These are phyloP conservation scores for Athrips mouffetella DNA, from an alignment of 2,888 invertebrate species.

Conservation along the genomic window DNA sequence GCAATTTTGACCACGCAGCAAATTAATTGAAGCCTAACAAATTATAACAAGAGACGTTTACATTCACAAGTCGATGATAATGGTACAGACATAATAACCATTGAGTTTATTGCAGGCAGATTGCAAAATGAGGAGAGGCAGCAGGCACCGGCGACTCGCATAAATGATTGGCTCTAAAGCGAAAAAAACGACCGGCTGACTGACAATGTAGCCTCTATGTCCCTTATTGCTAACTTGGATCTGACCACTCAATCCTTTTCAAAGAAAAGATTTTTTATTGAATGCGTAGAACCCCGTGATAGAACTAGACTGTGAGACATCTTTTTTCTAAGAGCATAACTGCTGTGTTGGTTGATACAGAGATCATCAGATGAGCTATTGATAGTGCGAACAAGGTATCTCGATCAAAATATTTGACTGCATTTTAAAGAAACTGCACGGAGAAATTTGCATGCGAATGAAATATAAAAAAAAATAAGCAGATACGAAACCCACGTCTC, in stretches of 20 bases:
- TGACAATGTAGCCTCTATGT: constrained; percentile 51
- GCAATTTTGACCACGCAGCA: constrained; percentile 12
- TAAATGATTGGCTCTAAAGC: constrained; percentile 66
- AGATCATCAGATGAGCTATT: too few species aligned
- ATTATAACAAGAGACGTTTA: constrained; percentile 32
- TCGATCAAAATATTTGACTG: too few species aligned
- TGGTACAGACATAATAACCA: constrained; percentile 54
- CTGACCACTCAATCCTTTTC: background rate
- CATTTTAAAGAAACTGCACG: too few species aligned
- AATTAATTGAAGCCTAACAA: constrained; percentile 26
- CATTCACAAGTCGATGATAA: constrained; percentile 47
- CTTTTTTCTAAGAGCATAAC: too few species aligned
- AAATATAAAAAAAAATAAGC: constrained; percentile 1
- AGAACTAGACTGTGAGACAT: too few species aligned
- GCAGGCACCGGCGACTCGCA: constrained; percentile 28
- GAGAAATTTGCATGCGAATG: too few species aligned
- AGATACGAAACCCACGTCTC: constrained; percentile 12
- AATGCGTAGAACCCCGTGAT: too few species aligned
- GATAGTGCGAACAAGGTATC: too few species aligned
- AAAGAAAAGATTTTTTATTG: background rate
- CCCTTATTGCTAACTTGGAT: constrained; percentile 18
- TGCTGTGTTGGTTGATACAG: too few species aligned
- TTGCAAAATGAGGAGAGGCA: constrained; percentile 63
- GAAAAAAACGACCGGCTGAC: constrained; percentile 42
- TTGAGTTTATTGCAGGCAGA: constrained; percentile 60